These are phyloP conservation scores for Naso thynnoides DNA, from an alignment of 2,797 vertebrate species.

Conservation along the genomic window DNA sequence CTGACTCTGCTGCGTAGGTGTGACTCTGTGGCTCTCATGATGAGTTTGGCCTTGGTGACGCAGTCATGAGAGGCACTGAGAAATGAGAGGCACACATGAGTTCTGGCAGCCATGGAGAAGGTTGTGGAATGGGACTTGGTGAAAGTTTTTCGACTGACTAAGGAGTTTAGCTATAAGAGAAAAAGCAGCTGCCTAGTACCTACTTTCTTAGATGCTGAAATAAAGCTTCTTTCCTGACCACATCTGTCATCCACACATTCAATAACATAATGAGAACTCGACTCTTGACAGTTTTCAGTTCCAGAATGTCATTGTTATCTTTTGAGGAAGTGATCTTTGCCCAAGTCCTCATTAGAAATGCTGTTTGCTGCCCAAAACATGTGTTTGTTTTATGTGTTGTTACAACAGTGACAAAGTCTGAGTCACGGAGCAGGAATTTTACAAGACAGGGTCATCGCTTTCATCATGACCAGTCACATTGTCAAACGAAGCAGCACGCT, in stretches of 20 bases:
- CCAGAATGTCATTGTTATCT: constrained; percentile 8
- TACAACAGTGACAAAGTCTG: constrained; percentile 53
- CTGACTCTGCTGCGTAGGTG: constrained; percentile 34
- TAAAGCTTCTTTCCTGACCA: constrained; percentile 23
- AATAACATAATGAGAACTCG: constrained; percentile 34
- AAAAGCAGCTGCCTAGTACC: constrained; percentile 40
- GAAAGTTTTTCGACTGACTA: constrained; percentile 4
- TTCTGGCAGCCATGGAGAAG: constrained; percentile 48
- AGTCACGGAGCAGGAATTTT: constrained; percentile 71
- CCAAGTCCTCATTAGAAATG: constrained; percentile 28
- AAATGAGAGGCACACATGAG: constrained; percentile 65
- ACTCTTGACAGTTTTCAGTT: constrained; percentile 36
- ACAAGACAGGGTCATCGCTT: constrained; percentile 70
- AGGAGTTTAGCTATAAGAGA: constrained; percentile 19
- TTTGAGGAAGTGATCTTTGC: not conserved
- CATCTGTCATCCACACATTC: constrained; percentile 20
- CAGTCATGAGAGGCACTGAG: constrained; percentile 60
- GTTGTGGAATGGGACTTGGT: constrained; percentile 26
- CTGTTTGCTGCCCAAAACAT: constrained; percentile 8
- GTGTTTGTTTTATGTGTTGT: constrained; percentile 46
- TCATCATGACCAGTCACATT: constrained; percentile 76
- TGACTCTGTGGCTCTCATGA: constrained; percentile 37
- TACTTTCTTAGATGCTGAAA: constrained; percentile 37
- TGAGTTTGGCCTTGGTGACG: constrained; percentile 38
- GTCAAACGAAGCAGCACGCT: constrained; percentile 55